Base-by-base conservation (phyloP, 2,888 invertebrate genomes). In the Amitus sp. region DNA sequence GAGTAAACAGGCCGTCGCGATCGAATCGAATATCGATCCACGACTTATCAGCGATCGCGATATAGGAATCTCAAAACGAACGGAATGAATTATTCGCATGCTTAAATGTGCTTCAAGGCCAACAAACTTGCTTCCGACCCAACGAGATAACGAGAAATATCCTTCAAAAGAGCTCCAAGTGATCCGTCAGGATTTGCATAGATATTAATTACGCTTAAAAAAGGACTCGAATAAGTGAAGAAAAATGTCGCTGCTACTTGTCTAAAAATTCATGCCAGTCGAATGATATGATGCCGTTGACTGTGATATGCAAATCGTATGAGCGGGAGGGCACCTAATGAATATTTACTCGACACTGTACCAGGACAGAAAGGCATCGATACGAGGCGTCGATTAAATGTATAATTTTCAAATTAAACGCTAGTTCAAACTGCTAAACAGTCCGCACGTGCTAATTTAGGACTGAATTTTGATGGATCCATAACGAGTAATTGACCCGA, bases 401-500 rank as follows among this genome's bases (percentile, higher is more conserved):
- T 78, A 78, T 78, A 79, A 80, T 79, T 80, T 74, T 78, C 78
- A 72, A 79, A 80, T 80, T 78, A 77, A 77, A 73, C 68, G 57
- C 55, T 58, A 69, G 66, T 72, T 71, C 73, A 73, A 76, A 76
- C 77, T 73, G 70, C 74, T 75, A 72, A 75, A 77, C 70, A 74
- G 71, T 74, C 72, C 72, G 70, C 68, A 58, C 66, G 73, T 76
- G 72, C 72, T 73, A 75, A 63, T 63, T n/a, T 30, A 52, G n/a
- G n/a, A n/a, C 30, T 28, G 47, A 39, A 47, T 59, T 59, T 53
- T 52, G 52, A 59, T 59, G 49, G 49, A 53, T 23, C 23, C 3
- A 23, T 23, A 7, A 23, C 3, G 23, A 23, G 23, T 23, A 23
- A 23, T 5, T 23, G 23, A 23, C 7, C 3, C 7, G 7, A 7